These are phyloP conservation scores for Taenaris catops DNA, from an alignment of 2,888 invertebrate species.

Conservation along the genomic window DNA sequence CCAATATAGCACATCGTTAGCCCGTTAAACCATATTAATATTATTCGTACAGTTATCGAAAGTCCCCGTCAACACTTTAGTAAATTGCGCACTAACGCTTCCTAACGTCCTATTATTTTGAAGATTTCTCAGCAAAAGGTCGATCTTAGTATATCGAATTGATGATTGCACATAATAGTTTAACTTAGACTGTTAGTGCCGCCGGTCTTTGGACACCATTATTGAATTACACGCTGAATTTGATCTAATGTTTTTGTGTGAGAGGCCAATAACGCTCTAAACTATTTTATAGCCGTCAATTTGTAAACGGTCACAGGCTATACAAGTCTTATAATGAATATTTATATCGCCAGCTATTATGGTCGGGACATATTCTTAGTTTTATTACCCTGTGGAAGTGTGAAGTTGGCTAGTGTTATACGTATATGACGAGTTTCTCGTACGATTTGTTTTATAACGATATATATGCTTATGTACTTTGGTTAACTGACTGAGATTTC, in stretches of 20 bases:
- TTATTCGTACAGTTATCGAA: slow-evolving; percentile 29
- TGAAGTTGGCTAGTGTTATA: slow-evolving; percentile 28
- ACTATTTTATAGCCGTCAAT: slow-evolving; percentile 50
- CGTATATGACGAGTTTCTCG: slow-evolving; percentile 43
- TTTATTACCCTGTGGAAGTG: slow-evolving; percentile 35
- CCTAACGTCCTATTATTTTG: slow-evolving; percentile 29
- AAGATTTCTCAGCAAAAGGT: slow-evolving; percentile 49
- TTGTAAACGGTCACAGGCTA: slow-evolving; percentile 46
- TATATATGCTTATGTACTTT: no score
- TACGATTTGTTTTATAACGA: slow-evolving; percentile 64
- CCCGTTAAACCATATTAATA: slow-evolving; percentile 15
- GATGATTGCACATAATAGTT: slow-evolving; percentile 62
- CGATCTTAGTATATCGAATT: slow-evolving; percentile 60
- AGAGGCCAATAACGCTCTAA: slow-evolving; percentile 44
- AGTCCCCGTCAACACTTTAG: slow-evolving; percentile 35
- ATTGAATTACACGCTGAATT: slow-evolving; percentile 68
- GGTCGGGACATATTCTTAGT: slow-evolving; percentile 24
- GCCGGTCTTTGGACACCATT: slow-evolving; percentile 68
- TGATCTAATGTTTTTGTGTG: slow-evolving; percentile 51
- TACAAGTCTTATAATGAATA: slow-evolving; percentile 25
- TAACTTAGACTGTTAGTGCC: slow-evolving; percentile 55
- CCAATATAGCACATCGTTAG: slow-evolving; percentile 11
- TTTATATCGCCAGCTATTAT: slow-evolving; percentile 32
- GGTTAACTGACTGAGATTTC: no score
- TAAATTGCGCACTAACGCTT: slow-evolving; percentile 35